A percentile compares a stretch with the other conserved stretches of the same genome.
Evolutionary conservation across 2,888 invertebrate species (phyloP).

Genomic region (Xestia c-nigrum): DNA sequence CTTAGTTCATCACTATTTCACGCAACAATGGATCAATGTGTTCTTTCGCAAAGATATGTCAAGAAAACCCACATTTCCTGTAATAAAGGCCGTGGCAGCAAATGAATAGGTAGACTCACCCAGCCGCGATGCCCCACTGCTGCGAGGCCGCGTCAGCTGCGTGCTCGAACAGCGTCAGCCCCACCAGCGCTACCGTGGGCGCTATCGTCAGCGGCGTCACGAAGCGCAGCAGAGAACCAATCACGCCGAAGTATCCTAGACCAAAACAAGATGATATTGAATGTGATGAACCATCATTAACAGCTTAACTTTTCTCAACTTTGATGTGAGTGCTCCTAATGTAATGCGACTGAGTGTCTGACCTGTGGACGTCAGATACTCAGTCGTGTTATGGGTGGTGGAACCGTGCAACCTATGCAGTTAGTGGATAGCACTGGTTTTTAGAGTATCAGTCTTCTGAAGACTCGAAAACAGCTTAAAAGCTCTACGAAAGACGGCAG

Average conservation of each 20-base stretch:
- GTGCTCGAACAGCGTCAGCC: slow-evolving; percentile 95
- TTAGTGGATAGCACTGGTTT: not conserved
- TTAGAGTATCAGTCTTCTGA: not conserved
- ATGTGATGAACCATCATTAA: not conserved
- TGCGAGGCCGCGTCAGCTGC: slow-evolving; percentile 95
- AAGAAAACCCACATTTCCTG: not conserved
- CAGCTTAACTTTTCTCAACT: not conserved
- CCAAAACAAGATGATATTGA: not conserved
- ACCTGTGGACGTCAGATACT: too few relatives aligned
- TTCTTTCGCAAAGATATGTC: not conserved
- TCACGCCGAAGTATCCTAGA: slow-evolving; percentile 92
- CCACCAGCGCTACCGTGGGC: slow-evolving; percentile 95
- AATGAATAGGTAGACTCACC: slow-evolving; percentile 88
- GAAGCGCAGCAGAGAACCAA: slow-evolving; percentile 93
- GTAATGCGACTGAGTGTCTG: not conserved
- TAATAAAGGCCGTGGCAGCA: not conserved
- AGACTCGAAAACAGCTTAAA: not conserved
- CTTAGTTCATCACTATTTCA: not conserved
- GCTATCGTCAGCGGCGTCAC: slow-evolving; percentile 96
- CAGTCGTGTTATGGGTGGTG: too few relatives aligned
- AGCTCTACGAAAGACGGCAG: not conserved
- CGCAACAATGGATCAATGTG: not conserved
- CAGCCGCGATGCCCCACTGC: slow-evolving; percentile 95
- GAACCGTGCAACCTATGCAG: not conserved
- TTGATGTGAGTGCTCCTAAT: not conserved